A percentile compares a stretch with the other conserved stretches of the same genome.
These are phyloP conservation scores for Mimumesa dahlbomi DNA, from an alignment of 2,888 invertebrate species.

Conservation along the genomic window DNA sequence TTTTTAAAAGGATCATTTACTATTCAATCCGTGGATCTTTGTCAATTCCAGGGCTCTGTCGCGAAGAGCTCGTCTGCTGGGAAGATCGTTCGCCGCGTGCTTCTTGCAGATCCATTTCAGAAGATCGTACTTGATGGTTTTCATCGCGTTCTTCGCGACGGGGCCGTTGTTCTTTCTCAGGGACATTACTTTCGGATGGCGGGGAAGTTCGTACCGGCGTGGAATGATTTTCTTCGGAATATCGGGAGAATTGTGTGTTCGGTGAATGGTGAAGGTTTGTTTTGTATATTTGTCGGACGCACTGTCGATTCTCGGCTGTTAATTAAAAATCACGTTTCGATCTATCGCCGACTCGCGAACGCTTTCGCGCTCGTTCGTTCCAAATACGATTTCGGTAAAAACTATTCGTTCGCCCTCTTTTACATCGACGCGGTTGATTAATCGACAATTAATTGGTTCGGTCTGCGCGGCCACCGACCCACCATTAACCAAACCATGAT, in stretches of 20 bases:
- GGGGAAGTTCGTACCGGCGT: neutral
- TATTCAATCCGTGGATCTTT: conserved; percentile 45
- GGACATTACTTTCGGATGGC: neutral
- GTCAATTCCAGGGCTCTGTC: conserved; percentile 65
- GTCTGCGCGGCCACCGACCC: no score
- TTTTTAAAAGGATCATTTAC: no score
- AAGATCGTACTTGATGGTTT: conserved; percentile 59
- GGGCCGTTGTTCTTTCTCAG: neutral
- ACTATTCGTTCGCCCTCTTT: no score
- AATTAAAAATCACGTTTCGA: conserved; percentile 12
- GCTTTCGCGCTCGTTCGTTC: conserved; percentile 17
- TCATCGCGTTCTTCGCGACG: conserved; percentile 35
- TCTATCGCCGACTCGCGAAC: neutral
- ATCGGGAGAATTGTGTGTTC: no score
- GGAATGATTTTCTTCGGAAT: neutral
- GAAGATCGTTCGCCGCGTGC: conserved; percentile 65
- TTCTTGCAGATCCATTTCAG: conserved; percentile 70
- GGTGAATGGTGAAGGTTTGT: no score
- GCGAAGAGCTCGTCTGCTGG: conserved; percentile 61
- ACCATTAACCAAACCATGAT: no score
- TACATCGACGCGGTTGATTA: no score
- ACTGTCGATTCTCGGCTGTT: conserved; percentile 31
- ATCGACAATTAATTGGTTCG: no score
- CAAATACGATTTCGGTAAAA: no score
- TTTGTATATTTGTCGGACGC: no score